Evolutionary conservation across 2,797 vertebrate genomes (phyloP), one percentile per base, ranked within the genome.

Genomic region (Thalassophryne amazonica): DNA sequence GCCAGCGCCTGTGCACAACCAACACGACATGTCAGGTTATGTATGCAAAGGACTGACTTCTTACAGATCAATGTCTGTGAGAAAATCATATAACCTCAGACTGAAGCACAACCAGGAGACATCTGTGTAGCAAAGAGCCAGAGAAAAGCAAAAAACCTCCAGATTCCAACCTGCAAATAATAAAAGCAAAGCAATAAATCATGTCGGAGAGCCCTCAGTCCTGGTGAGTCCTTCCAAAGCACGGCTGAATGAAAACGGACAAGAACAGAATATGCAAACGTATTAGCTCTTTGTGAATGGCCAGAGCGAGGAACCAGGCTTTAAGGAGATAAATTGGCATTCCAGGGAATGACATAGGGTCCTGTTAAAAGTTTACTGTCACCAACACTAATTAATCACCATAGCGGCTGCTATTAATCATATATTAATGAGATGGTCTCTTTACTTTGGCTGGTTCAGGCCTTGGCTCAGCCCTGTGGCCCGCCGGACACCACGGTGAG

Each of bases 111-210:
- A 88, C 84, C 63, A 76, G 86, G 86, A 86, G 86, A 82, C 88
- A 92, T 88, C 89, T 90, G 80, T 88, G 80, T 85, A 78, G 76
- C 89, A 87, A 88, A 77, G 90, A 92, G 87, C 62, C 71, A 53
- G 32, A 30, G 27, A 47, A 35, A 80, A 81, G 80, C 80, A 86
- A 81, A 85, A 22, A 0, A 76, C 86, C 80, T 85, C 79, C 74
- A 72, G 87, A 89, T 93, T 89, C 91, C 85, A 90, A 79, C 90
- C 91, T 90, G 88, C 90, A 92, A 92, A 93, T 92, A 93, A 91
- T n/a, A 92, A 89, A 89, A 88, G 82, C 90, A 88, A 91, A 92
- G 81, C 89, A 90, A 96, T 95, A 93, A 92, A 94, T 97, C 95
- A 95, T 84, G 81, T 69, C 59, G 49, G 87, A 89, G 89, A 87